These are phyloP conservation scores for Stratiolaelaps scimitus DNA, from an alignment of 1,140 invertebrate genomes.

Conservation along the genomic window DNA sequence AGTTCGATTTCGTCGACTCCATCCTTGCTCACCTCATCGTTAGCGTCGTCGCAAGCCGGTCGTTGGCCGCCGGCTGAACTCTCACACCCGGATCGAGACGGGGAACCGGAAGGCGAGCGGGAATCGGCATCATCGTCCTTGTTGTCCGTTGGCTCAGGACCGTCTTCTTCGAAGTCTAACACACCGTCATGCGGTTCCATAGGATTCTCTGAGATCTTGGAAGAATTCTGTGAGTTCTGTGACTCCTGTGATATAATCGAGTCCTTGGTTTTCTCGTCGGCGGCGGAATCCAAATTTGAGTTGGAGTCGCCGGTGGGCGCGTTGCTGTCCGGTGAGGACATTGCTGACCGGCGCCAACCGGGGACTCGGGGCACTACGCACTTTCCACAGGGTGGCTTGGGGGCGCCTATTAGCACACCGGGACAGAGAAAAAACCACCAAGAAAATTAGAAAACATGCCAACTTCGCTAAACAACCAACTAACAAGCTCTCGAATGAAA, in stretches of 20 bases:
- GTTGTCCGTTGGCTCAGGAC: conserved; percentile 3
- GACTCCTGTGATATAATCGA: conserved; percentile 17
- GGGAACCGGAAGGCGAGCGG: too few relatives aligned
- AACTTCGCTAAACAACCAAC: too few relatives aligned
- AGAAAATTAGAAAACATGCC: too few relatives aligned
- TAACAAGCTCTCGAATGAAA: too few relatives aligned
- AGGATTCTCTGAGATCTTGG: conserved; percentile 22
- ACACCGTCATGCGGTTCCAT: conserved; percentile 26
- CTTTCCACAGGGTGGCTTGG: too few relatives aligned
- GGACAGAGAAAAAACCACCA: too few relatives aligned
- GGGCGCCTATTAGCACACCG: too few relatives aligned
- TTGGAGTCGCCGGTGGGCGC: too few relatives aligned
- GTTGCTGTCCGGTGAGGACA: conserved; percentile 16
- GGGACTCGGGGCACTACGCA: too few relatives aligned
- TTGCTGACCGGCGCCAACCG: neutral
- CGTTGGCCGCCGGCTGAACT: neutral
- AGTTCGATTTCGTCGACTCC: neutral
- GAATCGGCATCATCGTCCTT: conserved; percentile 7
- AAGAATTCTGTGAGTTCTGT: conserved; percentile 9
- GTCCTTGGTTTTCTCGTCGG: conserved; percentile 24
- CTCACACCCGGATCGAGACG: too few relatives aligned
- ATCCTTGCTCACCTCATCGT: neutral
- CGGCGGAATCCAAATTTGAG: too few relatives aligned
- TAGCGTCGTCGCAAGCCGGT: conserved; percentile 6
- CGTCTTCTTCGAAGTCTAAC: conserved; percentile 12